These are phyloP conservation scores for Cordylochernes scorpioides DNA, from an alignment of 2,888 invertebrate species.

Conservation along the genomic window DNA sequence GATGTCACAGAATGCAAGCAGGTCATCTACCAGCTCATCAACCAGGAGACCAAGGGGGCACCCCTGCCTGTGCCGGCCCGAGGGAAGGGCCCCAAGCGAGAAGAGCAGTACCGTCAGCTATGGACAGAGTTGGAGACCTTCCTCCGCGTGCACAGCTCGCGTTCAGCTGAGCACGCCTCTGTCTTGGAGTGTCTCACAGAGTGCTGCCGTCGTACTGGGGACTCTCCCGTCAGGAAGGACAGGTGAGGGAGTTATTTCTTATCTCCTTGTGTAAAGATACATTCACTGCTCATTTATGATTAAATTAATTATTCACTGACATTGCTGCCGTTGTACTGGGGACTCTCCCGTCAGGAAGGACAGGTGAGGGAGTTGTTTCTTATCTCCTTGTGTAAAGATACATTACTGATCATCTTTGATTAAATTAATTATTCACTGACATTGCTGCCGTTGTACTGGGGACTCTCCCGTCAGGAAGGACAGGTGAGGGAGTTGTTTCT, in stretches of 20 bases:
- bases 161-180: slow-evolving; percentile 43
- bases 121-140: slow-evolving; percentile 69
- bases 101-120: slow-evolving; percentile 68
- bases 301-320: too few relatives aligned
- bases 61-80: slow-evolving; percentile 38
- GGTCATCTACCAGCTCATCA: slow-evolving; percentile 49
- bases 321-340: slow-evolving; percentile 1
- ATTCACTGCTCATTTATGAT: too few relatives aligned
- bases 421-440: too few relatives aligned
- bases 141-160: slow-evolving; percentile 42
- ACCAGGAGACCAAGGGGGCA: slow-evolving; percentile 56
- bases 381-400: too few relatives aligned
- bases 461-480: background rate
- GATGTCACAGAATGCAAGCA: slow-evolving; percentile 62
- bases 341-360: background rate
- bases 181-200: slow-evolving; percentile 54
- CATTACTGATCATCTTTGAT: too few relatives aligned
- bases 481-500: too few relatives aligned
- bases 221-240: background rate
- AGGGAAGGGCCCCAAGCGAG: slow-evolving; percentile 28
- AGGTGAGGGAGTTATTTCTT: too few relatives aligned
- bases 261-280: too few relatives aligned
- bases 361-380: too few relatives aligned
- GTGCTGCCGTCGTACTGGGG: slow-evolving; percentile 27
- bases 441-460: slow-evolving; percentile 1